Evolutionary conservation across 2,113 vertebrate species (phyloP), one percentile per base, ranked within the genome.

Genomic region (Helogale parvula): DNA sequence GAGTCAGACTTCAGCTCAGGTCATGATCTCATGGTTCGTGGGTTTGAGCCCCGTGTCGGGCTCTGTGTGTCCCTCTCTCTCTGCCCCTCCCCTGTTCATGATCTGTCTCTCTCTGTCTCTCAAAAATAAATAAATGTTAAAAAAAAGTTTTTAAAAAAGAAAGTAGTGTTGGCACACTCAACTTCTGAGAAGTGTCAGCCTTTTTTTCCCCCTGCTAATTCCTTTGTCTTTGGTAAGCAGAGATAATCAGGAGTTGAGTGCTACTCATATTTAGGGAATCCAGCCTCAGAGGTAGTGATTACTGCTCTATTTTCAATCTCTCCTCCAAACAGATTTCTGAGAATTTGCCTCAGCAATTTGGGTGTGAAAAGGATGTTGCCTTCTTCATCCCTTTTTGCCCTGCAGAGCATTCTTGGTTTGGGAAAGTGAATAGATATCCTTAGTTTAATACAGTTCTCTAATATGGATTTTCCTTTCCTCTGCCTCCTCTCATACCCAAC

Each of bases 241-340:
- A 94, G 92, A 84, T 74, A 85, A 92, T 63, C 65, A 76, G 11
- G 29, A 79, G 21, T 66, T 87, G 63, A 63, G 60, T 88, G 31
- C 31, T 92, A 21, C 45, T 94, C 27, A 41, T 84, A 88, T 76
- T 87, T 77, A 71, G 19, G 63, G 63, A 96, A 85, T 90, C 38
- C 31, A 38, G 50, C 93, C 85, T 91, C 89, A 81, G 86, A 97
- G 35, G 54, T 76, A 17, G 93, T 47, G 77, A 88, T 97, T 87
- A 89, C 83, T 60, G 74, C 29, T 91, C 38, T 90, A n/a, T 90
- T 88, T 96, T 74, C 54, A 80, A 0, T 84, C 50, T 84, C 27
- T 88, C 15, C 82, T 96, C 12, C 19, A 88, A 97, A 94, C 82
- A 33, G 23, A 41, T 94, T 97, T 88, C 96, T 91, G 72, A 81